These are phyloP conservation scores for Leguminivora glycinivorella DNA, from an alignment of 1,140 invertebrate species.

Conservation along the genomic window DNA sequence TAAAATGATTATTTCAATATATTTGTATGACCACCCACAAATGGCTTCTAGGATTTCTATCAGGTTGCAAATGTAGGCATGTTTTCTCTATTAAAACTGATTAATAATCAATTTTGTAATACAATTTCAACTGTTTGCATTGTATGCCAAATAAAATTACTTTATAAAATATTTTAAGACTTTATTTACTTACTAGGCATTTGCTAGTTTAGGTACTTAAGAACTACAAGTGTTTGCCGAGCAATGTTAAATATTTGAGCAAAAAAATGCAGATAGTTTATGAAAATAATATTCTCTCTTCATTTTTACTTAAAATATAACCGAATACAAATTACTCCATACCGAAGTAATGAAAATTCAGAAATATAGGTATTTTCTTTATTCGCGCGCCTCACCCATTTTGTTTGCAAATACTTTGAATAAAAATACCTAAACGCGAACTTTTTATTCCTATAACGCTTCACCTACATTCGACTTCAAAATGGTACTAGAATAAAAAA, in stretches of 20 bases:
- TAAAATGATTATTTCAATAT: too few relatives aligned
- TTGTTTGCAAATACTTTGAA: constrained; percentile 6
- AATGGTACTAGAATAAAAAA: constrained; percentile 25
- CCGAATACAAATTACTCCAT: neutral
- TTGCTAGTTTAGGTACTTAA: neutral
- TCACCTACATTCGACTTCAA: constrained; percentile 23
- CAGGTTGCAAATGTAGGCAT: too few relatives aligned
- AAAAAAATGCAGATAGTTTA: neutral
- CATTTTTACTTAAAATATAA: neutral
- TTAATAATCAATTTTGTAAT: neutral
- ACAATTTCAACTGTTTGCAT: neutral
- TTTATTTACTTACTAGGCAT: neutral
- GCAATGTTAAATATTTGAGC: neutral
- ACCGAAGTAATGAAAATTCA: neutral
- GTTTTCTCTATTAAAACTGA: neutral
- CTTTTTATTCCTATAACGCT: constrained; percentile 1
- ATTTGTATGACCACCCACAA: too few relatives aligned
- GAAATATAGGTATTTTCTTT: neutral
- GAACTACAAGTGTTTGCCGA: neutral
- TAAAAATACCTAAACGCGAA: neutral
- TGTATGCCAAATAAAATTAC: neutral
- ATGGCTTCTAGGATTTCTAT: too few relatives aligned
- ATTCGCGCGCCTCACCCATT: neutral
- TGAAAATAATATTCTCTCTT: neutral
- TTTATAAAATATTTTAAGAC: neutral